Conservation (phyloP, 2,888 invertebrate genomes). For the Drosophila mercatorum region DNA sequence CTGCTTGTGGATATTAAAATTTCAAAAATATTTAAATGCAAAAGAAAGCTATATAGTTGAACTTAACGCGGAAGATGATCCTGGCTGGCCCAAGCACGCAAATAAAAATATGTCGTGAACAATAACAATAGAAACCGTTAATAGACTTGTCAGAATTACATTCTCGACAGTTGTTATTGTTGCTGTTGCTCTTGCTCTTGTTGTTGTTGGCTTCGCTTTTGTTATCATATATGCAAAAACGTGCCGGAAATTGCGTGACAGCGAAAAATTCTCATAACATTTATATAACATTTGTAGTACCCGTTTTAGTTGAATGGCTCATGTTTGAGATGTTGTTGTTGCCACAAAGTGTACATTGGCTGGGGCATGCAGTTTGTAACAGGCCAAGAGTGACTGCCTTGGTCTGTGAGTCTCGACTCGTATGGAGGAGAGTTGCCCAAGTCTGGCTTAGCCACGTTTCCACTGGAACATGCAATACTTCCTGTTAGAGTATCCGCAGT, state of each 20-base stretch:
- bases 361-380: constrained; percentile 5
- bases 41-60: background rate
- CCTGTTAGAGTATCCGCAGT: background rate
- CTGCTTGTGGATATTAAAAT: background rate
- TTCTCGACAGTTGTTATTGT: constrained; percentile 24
- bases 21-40: background rate
- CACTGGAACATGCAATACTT: background rate
- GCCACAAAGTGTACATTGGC: constrained; percentile 3
- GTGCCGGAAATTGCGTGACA: constrained; percentile 77
- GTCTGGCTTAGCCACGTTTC: background rate
- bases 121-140: constrained; percentile 37
- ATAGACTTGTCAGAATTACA: constrained; percentile 60
- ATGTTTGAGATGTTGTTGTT: constrained; percentile 41
- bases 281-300: constrained; percentile 58
- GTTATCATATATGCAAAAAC: constrained; percentile 54
- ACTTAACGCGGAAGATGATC: constrained; percentile 12
- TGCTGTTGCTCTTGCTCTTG: constrained; percentile 12
- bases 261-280: constrained; percentile 57
- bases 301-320: constrained; percentile 49
- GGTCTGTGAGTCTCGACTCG: too few relatives aligned
- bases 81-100: constrained; percentile 1
- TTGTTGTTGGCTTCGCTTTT: constrained; percentile 21
- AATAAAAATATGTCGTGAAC: constrained; percentile 1
- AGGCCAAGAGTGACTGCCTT: background rate
- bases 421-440: background rate